Conservation (phyloP, 2,888 invertebrate genomes). For the Dynastes tityus region DNA sequence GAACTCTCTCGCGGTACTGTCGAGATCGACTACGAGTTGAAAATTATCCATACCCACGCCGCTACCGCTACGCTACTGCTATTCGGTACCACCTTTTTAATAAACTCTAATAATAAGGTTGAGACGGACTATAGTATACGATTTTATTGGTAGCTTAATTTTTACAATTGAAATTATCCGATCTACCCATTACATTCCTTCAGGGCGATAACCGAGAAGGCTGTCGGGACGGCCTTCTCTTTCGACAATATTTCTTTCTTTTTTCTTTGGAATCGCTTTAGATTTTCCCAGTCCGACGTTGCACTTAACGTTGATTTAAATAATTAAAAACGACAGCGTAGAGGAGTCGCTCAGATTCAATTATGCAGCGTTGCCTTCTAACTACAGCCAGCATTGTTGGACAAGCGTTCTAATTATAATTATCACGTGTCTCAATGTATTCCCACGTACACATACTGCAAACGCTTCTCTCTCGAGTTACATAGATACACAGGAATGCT, state of each 20-base stretch:
- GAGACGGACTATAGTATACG: not conserved
- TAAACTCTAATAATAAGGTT: too few relatives aligned
- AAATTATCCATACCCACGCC: too few relatives aligned
- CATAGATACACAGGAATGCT: slow-evolving; percentile 48
- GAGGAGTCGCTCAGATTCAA: slow-evolving; percentile 54
- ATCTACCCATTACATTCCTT: not conserved
- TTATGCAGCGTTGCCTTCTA: slow-evolving; percentile 52
- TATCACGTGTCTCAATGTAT: slow-evolving; percentile 57
- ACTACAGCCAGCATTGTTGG: slow-evolving; percentile 54
- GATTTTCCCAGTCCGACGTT: slow-evolving; percentile 39
- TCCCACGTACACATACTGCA: slow-evolving; percentile 39
- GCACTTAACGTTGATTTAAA: slow-evolving; percentile 53
- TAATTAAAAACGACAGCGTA: slow-evolving; percentile 55
- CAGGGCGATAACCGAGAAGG: not conserved
- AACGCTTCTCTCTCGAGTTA: slow-evolving; percentile 1
- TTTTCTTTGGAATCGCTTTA: slow-evolving; percentile 20
- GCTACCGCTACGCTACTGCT: too few relatives aligned
- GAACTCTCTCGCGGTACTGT: too few relatives aligned
- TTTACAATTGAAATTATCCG: not conserved
- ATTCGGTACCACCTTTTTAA: too few relatives aligned
- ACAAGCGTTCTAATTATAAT: slow-evolving; percentile 58
- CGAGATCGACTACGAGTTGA: too few relatives aligned
- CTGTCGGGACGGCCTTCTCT: not conserved
- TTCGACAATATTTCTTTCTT: not conserved
- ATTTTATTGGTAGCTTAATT: not conserved